These are phyloP conservation scores for Cosmopolites sordidus DNA, from an alignment of 2,888 invertebrate species.

Conservation along the genomic window DNA sequence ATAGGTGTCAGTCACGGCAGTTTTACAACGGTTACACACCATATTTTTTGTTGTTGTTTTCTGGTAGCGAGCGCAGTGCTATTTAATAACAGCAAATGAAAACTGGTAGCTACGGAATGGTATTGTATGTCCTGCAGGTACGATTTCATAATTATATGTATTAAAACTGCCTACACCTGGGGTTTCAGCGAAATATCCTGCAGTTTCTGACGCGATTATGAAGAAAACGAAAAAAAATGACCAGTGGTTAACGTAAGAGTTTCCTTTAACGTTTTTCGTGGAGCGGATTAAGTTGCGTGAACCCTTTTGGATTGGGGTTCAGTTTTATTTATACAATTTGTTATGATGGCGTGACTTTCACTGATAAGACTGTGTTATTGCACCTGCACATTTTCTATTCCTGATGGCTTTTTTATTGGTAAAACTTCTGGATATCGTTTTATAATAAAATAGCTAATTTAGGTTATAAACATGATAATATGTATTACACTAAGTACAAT, in stretches of 20 bases:
- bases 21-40: neutral
- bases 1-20: neutral
- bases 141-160: slow-evolving; percentile 1
- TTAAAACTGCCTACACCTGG: neutral
- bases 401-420: neutral
- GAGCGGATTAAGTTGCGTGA: neutral
- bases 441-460: too few species aligned
- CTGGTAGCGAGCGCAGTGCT: neutral
- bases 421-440: too few species aligned
- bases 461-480: too few species aligned
- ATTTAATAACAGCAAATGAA: neutral
- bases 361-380: neutral
- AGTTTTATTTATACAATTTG: slow-evolving; percentile 1
- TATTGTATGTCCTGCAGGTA: slow-evolving; percentile 1
- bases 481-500: too few species aligned
- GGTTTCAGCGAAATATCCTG: neutral
- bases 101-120: neutral
- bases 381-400: neutral
- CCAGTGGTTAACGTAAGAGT: neutral
- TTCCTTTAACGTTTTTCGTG: neutral
- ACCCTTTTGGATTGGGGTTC: neutral
- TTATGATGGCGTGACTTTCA: neutral
- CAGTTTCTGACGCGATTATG: neutral
- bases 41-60: neutral
- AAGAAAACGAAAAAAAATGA: neutral